A percentile compares a stretch with the other conserved stretches of the same genome.
These are phyloP conservation scores for Nudaria mundana DNA, from an alignment of 2,888 invertebrate genomes.

Conservation along the genomic window DNA sequence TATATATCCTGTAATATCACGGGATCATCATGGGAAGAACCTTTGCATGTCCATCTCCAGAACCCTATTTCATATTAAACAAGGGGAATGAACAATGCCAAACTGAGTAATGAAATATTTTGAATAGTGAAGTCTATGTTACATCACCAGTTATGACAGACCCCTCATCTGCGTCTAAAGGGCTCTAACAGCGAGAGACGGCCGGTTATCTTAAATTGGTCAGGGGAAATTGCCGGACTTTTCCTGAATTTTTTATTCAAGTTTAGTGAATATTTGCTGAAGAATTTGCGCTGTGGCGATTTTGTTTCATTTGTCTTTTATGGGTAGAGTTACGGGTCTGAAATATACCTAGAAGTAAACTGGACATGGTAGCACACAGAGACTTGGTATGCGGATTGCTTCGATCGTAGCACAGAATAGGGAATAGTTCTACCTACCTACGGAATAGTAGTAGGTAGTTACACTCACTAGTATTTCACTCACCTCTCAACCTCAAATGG, in stretches of 20 bases:
- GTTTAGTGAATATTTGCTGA: conserved; percentile 53
- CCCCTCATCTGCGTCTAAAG: conserved; percentile 9
- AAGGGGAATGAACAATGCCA: conserved; percentile 55
- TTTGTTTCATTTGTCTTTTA: conserved; percentile 37
- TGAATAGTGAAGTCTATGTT: conserved; percentile 56
- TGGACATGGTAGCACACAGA: conserved; percentile 3
- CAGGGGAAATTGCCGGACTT: conserved; percentile 10
- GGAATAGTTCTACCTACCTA: no score
- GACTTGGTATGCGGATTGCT: neutral
- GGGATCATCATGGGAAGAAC: conserved; percentile 14
- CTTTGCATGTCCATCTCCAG: conserved; percentile 26
- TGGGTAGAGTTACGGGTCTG: conserved; percentile 13
- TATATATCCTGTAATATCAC: no score
- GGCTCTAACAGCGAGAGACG: conserved; percentile 23
- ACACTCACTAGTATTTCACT: no score
- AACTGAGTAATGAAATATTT: conserved; percentile 69
- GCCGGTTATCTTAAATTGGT: conserved; percentile 12
- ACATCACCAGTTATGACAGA: conserved; percentile 39
- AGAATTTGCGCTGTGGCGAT: conserved; percentile 47
- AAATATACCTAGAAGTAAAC: no score
- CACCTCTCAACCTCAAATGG: no score
- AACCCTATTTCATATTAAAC: conserved; percentile 44
- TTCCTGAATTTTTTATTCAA: conserved; percentile 57
- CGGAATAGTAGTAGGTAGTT: no score
- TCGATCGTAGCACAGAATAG: no score